A percentile compares a stretch with the other conserved stretches of the same genome.
phyloP scores from a whole-genome alignment of 2,113 vertebrate genomes.

The Otocyon megalotis region DNA sequence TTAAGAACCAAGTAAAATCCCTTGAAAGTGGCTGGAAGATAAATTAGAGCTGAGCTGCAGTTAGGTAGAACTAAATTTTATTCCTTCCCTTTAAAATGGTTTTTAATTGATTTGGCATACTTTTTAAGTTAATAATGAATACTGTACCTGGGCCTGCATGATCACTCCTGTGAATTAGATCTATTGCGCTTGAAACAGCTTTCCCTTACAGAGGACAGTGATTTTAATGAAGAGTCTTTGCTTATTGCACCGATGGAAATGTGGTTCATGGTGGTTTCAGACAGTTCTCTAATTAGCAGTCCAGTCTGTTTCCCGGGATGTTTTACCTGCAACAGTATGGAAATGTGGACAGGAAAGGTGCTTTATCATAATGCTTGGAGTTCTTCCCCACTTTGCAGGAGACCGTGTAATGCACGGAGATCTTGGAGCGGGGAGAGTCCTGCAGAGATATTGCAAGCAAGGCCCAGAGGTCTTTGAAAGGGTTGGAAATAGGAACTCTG shows the following conservation, averaged over 20 bases:
- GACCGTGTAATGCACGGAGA: not conserved
- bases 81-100: conserved; percentile 86
- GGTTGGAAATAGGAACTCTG: not conserved
- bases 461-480: not conserved
- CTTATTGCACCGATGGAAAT: conserved; percentile 83
- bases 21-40: conserved; percentile 86
- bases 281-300: conserved; percentile 86
- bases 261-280: conserved; percentile 76
- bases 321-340: conserved; percentile 74
- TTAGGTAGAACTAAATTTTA: conserved; percentile 86
- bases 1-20: conserved; percentile 87
- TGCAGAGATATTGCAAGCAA: not conserved
- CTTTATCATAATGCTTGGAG: conserved; percentile 62
- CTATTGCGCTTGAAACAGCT: conserved; percentile 81
- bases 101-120: conserved; percentile 89
- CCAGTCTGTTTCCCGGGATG: conserved; percentile 73
- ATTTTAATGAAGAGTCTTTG: conserved; percentile 86
- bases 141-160: conserved; percentile 83
- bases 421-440: not conserved
- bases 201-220: conserved; percentile 83
- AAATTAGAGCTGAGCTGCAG: conserved; percentile 84
- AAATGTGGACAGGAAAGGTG: conserved; percentile 60
- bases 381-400: not conserved
- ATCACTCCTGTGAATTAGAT: conserved; percentile 85
- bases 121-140: conserved; percentile 87